These are phyloP conservation scores for Tetragnatha montana DNA, from an alignment of 2,888 invertebrate genomes.

Conservation along the genomic window DNA sequence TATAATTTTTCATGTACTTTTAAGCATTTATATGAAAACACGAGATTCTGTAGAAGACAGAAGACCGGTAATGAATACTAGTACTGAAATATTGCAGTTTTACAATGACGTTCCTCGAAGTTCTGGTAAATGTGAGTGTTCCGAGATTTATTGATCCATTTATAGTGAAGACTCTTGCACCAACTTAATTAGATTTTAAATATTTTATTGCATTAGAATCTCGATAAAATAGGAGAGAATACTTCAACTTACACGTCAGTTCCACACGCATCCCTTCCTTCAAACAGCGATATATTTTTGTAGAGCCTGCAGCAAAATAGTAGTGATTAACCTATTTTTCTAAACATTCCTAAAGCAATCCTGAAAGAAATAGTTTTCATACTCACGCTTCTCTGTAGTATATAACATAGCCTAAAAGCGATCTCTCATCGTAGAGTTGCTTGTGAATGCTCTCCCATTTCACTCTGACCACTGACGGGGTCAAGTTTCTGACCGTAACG, in stretches of 20 bases:
- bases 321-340: neutral
- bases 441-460: conserved; percentile 76
- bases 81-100: too few relatives aligned
- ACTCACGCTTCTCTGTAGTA: conserved; percentile 85
- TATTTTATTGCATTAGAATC: too few relatives aligned
- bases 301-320: conserved; percentile 73
- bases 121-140: too few relatives aligned
- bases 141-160: too few relatives aligned
- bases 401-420: conserved; percentile 91
- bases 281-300: conserved; percentile 89
- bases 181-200: too few relatives aligned
- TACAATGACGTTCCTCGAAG: too few relatives aligned
- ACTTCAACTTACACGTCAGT: conserved; percentile 80
- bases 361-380: neutral
- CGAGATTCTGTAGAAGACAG: too few relatives aligned
- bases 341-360: neutral
- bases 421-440: conserved; percentile 80
- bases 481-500: conserved; percentile 53
- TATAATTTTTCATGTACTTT: too few relatives aligned
- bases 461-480: conserved; percentile 72
- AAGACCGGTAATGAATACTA: too few relatives aligned
- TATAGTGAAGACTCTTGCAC: too few relatives aligned
- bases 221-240: neutral
- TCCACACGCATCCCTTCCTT: conserved; percentile 92
- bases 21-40: too few relatives aligned